Evolutionary conservation across 2,113 vertebrate genomes (phyloP).

Genomic region (Turnix velox): DNA sequence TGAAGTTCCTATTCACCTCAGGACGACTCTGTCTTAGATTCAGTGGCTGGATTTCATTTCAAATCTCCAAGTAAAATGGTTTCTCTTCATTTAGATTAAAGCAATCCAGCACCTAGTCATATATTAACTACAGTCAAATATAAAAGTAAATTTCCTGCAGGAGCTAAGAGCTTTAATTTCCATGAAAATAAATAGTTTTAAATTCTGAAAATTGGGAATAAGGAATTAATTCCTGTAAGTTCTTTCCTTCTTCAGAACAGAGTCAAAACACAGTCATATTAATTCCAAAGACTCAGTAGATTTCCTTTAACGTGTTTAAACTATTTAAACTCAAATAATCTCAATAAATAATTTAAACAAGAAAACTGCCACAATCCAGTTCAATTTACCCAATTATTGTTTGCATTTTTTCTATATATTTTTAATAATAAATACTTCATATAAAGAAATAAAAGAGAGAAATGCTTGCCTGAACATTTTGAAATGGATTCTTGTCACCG

Average conservation of each 20-base stretch:
- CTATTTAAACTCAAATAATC: neutral
- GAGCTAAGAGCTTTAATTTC: neutral
- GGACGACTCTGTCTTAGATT: neutral
- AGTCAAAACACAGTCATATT: too few relatives aligned
- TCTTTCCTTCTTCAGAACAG: neutral
- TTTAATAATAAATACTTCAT: neutral
- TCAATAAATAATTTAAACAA: neutral
- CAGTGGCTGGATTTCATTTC: neutral
- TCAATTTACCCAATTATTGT: neutral
- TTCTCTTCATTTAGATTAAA: neutral
- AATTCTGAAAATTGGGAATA: neutral
- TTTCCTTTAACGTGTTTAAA: neutral
- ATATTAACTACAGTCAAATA: neutral
- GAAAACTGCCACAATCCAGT: neutral
- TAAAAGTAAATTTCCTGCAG: neutral
- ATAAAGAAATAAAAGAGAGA: neutral
- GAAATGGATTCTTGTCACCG: conserved; percentile 52
- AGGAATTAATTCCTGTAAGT: neutral
- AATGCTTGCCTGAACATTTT: conserved; percentile 68
- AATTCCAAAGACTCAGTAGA: neutral
- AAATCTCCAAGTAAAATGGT: neutral
- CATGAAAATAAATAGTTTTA: neutral
- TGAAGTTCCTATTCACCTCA: neutral
- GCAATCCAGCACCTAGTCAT: neutral
- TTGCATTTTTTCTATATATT: neutral